phyloP scores from a whole-genome alignment of 2,888 invertebrate genomes.

The Bellardia pandia region DNA sequence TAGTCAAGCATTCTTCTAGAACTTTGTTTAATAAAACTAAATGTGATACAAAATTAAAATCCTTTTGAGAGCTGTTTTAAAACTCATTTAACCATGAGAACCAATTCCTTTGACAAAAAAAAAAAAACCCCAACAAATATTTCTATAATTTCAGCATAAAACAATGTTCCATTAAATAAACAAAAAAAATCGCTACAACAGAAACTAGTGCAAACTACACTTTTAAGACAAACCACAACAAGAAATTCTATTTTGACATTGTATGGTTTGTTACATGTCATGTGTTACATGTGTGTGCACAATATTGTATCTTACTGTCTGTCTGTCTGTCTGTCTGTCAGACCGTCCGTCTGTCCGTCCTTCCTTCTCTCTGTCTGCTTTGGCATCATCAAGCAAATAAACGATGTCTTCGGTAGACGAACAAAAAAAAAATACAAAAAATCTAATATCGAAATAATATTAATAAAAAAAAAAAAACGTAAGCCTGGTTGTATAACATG shows the following conservation, averaged over 20 bases:
- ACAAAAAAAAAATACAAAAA: constrained; percentile 1
- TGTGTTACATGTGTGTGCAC: constrained; percentile 74
- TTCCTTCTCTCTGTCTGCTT: constrained; percentile 36
- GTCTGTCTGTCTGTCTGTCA: constrained; percentile 25
- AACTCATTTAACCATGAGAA: constrained; percentile 36
- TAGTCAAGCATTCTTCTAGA: too few species aligned
- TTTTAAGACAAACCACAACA: constrained; percentile 34
- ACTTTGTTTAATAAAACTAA: too few species aligned
- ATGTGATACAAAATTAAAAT: not conserved
- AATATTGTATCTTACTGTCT: constrained; percentile 49
- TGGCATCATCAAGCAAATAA: constrained; percentile 64
- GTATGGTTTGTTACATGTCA: constrained; percentile 73
- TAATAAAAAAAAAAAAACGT: constrained; percentile 51
- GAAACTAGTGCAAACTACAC: constrained; percentile 60
- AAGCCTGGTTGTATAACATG: constrained; percentile 74
- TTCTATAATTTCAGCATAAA: constrained; percentile 6
- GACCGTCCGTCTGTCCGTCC: not conserved
- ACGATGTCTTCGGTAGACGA: constrained; percentile 60
- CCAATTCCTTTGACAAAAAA: constrained; percentile 16
- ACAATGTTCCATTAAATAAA: constrained; percentile 16
- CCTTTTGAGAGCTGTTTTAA: not conserved
- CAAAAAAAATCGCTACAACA: not conserved
- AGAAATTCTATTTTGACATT: constrained; percentile 69
- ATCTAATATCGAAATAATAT: constrained; percentile 19
- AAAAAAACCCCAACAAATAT: constrained; percentile 35